These are phyloP conservation scores for Drosophila simulans DNA, from an alignment of 1,140 invertebrate genomes.

Conservation along the genomic window DNA sequence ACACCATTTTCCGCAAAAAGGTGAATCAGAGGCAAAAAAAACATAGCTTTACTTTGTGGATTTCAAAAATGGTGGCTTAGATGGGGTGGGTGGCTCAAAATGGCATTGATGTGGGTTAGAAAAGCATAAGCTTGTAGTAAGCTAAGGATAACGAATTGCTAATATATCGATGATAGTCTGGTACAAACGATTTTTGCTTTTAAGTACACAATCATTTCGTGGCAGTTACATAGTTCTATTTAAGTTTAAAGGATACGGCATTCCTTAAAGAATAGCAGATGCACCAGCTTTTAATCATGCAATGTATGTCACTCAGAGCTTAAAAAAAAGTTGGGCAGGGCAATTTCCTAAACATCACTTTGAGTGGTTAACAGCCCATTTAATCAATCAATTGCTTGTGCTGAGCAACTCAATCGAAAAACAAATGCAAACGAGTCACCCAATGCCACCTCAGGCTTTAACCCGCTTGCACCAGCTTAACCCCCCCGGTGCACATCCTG, in stretches of 20 bases:
- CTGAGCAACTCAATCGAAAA: slow-evolving; percentile 6
- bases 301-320: not conserved
- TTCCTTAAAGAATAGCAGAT: not conserved
- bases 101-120: slow-evolving; percentile 21
- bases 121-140: not conserved
- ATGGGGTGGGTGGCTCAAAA: not conserved
- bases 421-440: slow-evolving; percentile 13
- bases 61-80: slow-evolving; percentile 7
- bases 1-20: slow-evolving; percentile 33
- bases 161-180: not conserved
- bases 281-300: not conserved
- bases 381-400: slow-evolving; percentile 16
- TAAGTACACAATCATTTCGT: too few species aligned
- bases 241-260: not conserved
- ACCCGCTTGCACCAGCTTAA: slow-evolving; percentile 6
- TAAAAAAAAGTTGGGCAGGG: not conserved
- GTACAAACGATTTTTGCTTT: not conserved
- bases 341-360: not conserved
- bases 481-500: slow-evolving; percentile 13
- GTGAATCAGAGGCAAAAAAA: slow-evolving; percentile 30
- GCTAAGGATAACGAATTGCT: slow-evolving; percentile 12
- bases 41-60: slow-evolving; percentile 20
- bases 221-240: not conserved
- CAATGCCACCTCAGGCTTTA: not conserved
- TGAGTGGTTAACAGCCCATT: not conserved